Base-by-base conservation (phyloP, 37 sponge, comb jelly and placozoan genomes). In the Diacarnus erythraeanus region DNA sequence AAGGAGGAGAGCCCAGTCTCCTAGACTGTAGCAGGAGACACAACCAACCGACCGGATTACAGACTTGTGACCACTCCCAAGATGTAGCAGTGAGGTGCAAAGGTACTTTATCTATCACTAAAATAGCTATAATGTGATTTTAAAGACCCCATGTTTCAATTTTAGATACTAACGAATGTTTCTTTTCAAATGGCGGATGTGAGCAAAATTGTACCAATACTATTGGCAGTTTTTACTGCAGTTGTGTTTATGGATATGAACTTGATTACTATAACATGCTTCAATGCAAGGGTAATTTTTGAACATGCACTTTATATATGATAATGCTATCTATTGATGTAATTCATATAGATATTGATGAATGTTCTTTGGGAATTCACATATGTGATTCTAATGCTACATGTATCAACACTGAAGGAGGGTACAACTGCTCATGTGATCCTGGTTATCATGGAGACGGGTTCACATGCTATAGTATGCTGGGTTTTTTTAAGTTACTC, bases 21-120 rank as follows among this genome's bases (percentile, higher is more conserved):
- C 26, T 57, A 39, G 79, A 47, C 29, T 83, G 84, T 54, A n/a
- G 20, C 12, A 47, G 57, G 25, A n/a, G 21, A n/a, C 10, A 21
- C 30, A 41, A 36, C 57, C 34, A 0, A 29, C 66, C 68, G 23
- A 20, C 38, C 26, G 76, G 83, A 22, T 40, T 77, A 8, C 27
- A 37, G 0, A 1, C 71, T 26, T 85, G 86, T 63, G 61, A 63
- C 40, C 86, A 85, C 65, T 69, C 81, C 23, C 81, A 85, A 72
- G 86, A 85, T 85, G 80, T 63, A 42, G 72, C 81, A 64, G 86
- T 85, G 29, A 63, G 47, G 47, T 83, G 83, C 57, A 20, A 51
- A 33, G 64, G 75, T 83, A 80, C 41, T 20, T 30, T 5, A 12
- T 30, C 17, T 6, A 47, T 47, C 51, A 15, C 51, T 47, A 47